phyloP scores from a whole-genome alignment of 2,888 invertebrate genomes.

The Cetonia aurata region DNA sequence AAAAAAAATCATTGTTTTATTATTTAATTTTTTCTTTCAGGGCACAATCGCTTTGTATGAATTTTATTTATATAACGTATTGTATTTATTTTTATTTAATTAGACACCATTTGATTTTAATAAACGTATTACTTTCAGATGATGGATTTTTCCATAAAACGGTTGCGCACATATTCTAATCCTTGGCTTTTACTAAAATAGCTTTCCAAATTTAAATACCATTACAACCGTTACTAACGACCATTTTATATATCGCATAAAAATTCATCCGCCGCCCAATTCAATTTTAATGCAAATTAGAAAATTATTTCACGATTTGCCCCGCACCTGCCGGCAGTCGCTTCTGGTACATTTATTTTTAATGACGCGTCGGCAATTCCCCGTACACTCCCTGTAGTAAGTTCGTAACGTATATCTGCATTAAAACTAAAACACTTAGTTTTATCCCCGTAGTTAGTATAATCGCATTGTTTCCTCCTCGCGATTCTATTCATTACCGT shows the following conservation, averaged over 20 bases:
- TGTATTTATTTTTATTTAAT: too few species aligned
- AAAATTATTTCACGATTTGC: slow-evolving; percentile 46
- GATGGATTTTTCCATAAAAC: too few species aligned
- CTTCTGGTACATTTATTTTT: slow-evolving; percentile 49
- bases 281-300: slow-evolving; percentile 46
- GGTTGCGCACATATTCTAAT: too few species aligned
- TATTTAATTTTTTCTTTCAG: too few species aligned
- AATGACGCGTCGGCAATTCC: slow-evolving; percentile 32
- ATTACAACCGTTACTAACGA: slow-evolving; percentile 36
- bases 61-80: too few species aligned
- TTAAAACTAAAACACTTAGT: slow-evolving; percentile 50
- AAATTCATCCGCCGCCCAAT: slow-evolving; percentile 35
- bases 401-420: slow-evolving; percentile 43
- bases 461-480: slow-evolving; percentile 50
- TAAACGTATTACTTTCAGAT: too few species aligned
- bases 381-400: background rate
- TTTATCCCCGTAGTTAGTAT: slow-evolving; percentile 50
- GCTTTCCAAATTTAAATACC: background rate
- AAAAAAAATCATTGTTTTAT: too few species aligned
- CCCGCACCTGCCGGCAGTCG: slow-evolving; percentile 47
- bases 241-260: slow-evolving; percentile 45
- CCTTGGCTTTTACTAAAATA: too few species aligned
- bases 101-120: too few species aligned
- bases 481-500: slow-evolving; percentile 59
- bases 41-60: too few species aligned